Evolutionary conservation across 1,140 invertebrate species (phyloP).

Genomic region (Meteorus sp.): DNA sequence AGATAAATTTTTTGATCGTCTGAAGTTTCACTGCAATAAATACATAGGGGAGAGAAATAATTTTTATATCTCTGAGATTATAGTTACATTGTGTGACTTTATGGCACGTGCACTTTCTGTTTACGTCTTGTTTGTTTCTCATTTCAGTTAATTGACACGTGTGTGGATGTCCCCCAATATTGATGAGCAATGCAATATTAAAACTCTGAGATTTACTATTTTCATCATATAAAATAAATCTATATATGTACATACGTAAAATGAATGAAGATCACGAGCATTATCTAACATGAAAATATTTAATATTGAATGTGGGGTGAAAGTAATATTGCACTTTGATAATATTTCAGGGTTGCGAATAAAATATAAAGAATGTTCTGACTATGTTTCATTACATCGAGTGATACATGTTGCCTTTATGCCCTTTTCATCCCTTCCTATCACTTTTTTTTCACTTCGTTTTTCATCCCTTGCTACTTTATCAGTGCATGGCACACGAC

Average conservation of each 20-base stretch:
- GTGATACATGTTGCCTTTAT: conserved; percentile 4
- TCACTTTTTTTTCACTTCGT: too few relatives aligned
- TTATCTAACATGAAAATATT: too few relatives aligned
- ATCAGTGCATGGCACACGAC: not conserved
- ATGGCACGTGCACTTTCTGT: conserved; percentile 7
- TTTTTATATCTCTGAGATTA: conserved; percentile 7
- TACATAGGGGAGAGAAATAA: not conserved
- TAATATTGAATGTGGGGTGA: not conserved
- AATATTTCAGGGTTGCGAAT: not conserved
- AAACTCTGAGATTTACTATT: not conserved
- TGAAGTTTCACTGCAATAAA: too few relatives aligned
- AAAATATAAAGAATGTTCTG: conserved; percentile 15
- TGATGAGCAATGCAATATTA: not conserved
- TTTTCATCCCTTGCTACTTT: conserved; percentile 14
- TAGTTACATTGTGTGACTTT: not conserved
- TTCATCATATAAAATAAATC: too few relatives aligned
- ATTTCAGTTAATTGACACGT: conserved; percentile 37
- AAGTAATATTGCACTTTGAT: too few relatives aligned
- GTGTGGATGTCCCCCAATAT: conserved; percentile 2
- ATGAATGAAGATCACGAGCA: too few relatives aligned
- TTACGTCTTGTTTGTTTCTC: conserved; percentile 26
- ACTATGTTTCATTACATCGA: conserved; percentile 12
- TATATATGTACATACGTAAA: too few relatives aligned
- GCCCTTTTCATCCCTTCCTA: too few relatives aligned
- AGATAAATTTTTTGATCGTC: not conserved